Conservation (phyloP, 92 coral and sea anemone genomes). For the Micromussa lordhowensis region DNA sequence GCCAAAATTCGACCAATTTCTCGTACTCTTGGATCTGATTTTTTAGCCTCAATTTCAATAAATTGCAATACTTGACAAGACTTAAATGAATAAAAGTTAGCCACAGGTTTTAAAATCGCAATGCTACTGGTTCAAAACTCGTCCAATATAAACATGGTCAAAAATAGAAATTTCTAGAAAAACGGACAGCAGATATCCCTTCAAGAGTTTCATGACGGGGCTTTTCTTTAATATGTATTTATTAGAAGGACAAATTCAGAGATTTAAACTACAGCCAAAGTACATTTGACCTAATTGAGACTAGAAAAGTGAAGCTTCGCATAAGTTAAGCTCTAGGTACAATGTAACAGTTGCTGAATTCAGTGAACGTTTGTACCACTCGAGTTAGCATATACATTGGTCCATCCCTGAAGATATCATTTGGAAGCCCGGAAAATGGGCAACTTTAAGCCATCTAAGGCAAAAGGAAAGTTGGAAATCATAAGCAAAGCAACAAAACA, state of each 20-base stretch:
- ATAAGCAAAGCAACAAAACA: neutral
- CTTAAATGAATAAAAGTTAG: neutral
- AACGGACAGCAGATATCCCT: neutral
- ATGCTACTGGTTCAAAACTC: neutral
- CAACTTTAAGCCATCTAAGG: neutral
- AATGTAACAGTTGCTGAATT: constrained; percentile 23
- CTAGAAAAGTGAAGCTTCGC: neutral
- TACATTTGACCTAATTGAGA: neutral
- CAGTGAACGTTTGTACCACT: neutral
- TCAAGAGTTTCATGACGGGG: neutral
- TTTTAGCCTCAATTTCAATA: neutral
- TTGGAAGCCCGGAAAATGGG: neutral
- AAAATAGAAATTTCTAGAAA: constrained; percentile 39
- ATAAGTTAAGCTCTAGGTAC: neutral
- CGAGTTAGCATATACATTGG: too few relatives aligned
- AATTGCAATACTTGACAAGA: neutral
- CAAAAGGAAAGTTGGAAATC: neutral
- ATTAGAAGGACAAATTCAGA: constrained; percentile 1
- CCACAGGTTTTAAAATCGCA: neutral
- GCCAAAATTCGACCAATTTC: neutral
- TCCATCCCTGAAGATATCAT: neutral
- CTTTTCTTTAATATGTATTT: neutral
- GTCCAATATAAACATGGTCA: constrained; percentile 16
- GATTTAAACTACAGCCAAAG: neutral
- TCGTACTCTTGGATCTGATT: neutral